A percentile compares a stretch with the other conserved stretches of the same genome.
phyloP scores from a whole-genome alignment of 23 tunicate genomes.

The Corella eumyota region DNA sequence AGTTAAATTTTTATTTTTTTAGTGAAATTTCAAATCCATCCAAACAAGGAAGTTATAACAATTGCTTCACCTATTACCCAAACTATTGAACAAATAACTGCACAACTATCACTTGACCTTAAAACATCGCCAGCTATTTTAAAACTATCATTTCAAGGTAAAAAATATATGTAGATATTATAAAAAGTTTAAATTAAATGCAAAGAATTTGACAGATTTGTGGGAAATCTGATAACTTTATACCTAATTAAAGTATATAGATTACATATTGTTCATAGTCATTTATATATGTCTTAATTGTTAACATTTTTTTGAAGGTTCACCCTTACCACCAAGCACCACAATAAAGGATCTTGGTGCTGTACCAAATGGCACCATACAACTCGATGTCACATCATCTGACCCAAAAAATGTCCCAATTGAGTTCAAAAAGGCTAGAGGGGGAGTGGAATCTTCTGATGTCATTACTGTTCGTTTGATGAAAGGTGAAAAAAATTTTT shows the following conservation, averaged over 20 bases:
- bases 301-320: constrained; percentile 11
- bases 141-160: constrained; percentile 35
- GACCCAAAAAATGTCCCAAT: constrained; percentile 42
- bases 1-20: too few species aligned
- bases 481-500: constrained; percentile 33
- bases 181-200: background rate
- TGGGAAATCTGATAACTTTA: too few species aligned
- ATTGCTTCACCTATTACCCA: constrained; percentile 33
- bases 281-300: too few species aligned
- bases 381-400: constrained; percentile 47
- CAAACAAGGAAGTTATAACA: constrained; percentile 55
- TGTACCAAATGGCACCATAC: constrained; percentile 58
- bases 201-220: too few species aligned
- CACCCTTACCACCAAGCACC: constrained; percentile 3
- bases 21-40: constrained; percentile 66
- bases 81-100: constrained; percentile 23
- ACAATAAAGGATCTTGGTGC: constrained; percentile 49
- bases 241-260: too few species aligned
- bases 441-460: constrained; percentile 46
- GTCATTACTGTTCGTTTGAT: constrained; percentile 66
- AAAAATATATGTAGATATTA: background rate
- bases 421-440: constrained; percentile 11
- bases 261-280: too few species aligned
- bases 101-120: constrained; percentile 20
- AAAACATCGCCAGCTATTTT: constrained; percentile 21